Evolutionary conservation across 2,113 vertebrate species (phyloP).

Genomic region (Corydoras sp.): DNA sequence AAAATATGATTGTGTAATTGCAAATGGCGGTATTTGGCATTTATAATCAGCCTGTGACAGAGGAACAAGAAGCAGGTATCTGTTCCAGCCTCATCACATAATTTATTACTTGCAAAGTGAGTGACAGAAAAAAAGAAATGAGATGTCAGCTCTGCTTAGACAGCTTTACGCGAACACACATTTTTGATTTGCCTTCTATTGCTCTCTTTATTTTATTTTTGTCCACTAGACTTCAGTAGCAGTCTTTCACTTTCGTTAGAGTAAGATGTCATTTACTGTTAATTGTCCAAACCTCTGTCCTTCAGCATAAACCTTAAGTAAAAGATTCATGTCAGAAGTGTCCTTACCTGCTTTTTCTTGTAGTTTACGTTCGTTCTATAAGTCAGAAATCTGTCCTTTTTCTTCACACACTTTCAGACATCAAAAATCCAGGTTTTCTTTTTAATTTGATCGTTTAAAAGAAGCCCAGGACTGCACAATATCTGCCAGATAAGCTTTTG

Average conservation of each 20-base stretch:
- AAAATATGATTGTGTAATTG: not conserved
- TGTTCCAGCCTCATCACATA: constrained; percentile 51
- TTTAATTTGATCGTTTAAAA: constrained; percentile 46
- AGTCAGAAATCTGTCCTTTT: constrained; percentile 6
- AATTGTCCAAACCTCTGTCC: not conserved
- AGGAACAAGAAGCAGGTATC: constrained; percentile 41
- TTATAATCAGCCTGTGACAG: constrained; percentile 21
- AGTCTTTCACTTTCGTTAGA: not conserved
- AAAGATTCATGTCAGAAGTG: constrained; percentile 3
- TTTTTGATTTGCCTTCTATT: not conserved
- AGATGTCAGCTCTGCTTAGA: not conserved
- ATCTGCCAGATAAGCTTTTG: constrained; percentile 37
- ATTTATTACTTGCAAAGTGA: constrained; percentile 23
- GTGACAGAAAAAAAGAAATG: constrained; percentile 16
- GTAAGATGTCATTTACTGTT: not conserved
- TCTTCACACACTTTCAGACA: constrained; percentile 38
- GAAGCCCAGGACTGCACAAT: not conserved
- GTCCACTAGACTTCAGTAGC: not conserved
- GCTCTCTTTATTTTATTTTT: not conserved
- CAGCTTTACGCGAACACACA: not conserved
- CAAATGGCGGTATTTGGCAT: not conserved
- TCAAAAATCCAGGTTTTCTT: constrained; percentile 45
- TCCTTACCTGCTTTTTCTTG: constrained; percentile 32
- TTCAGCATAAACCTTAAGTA: not conserved
- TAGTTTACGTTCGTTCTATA: constrained; percentile 7